Percentiles rank a stretch among this genome's conserved stretches.
These are phyloP conservation scores for Xenopus borealis DNA, from an alignment of 2,113 vertebrate species.

Conservation along the genomic window DNA sequence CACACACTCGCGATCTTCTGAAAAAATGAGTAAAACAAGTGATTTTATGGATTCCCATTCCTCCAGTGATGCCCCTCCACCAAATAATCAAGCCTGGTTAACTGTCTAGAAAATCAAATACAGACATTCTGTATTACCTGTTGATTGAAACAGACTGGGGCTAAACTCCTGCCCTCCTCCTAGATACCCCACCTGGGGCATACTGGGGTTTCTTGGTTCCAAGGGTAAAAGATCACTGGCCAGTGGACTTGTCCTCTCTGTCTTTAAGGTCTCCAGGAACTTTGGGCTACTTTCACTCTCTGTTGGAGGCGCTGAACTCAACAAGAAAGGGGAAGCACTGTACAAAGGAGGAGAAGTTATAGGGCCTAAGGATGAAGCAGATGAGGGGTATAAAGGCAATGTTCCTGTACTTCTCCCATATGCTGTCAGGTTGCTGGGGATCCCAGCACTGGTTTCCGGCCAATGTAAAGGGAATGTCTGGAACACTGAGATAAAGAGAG, in stretches of 20 bases:
- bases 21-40: conserved; percentile 2
- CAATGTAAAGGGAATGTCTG: conserved; percentile 65
- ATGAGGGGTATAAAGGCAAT: conserved; percentile 16
- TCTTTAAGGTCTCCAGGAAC: conserved; percentile 76
- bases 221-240: conserved; percentile 70
- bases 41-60: not conserved
- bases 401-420: conserved; percentile 33
- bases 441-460: conserved; percentile 38
- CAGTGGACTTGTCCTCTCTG: conserved; percentile 71
- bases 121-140: conserved; percentile 12
- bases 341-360: conserved; percentile 56
- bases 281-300: conserved; percentile 70
- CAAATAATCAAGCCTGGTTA: no score
- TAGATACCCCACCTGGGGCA: conserved; percentile 25
- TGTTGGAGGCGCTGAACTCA: conserved; percentile 54
- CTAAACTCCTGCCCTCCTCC: conserved; percentile 33
- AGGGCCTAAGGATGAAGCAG: conserved; percentile 19
- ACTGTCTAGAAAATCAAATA: not conserved
- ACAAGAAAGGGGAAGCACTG: conserved; percentile 44
- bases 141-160: conserved; percentile 4
- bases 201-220: conserved; percentile 57
- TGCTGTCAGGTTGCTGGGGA: conserved; percentile 56
- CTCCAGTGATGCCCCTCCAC: not conserved
- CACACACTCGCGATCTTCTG: conserved; percentile 87
- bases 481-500: conserved; percentile 60